Conservation (phyloP, 2,797 vertebrate species). For the Neosalanx taihuensis region DNA sequence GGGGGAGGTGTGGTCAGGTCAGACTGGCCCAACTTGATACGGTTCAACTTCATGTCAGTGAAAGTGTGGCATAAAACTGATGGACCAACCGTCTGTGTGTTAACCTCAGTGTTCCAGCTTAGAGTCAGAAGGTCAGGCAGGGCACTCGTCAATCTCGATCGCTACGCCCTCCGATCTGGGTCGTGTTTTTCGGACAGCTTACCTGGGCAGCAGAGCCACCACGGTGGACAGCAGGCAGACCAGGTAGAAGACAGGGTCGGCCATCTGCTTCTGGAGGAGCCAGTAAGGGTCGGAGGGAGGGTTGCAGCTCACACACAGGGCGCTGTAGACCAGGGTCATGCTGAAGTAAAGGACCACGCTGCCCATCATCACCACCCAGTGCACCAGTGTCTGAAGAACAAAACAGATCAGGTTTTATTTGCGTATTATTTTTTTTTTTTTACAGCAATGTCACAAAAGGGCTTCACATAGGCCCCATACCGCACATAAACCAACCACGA, state of each 20-base stretch:
- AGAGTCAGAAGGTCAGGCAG: too few relatives aligned
- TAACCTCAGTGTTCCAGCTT: too few relatives aligned
- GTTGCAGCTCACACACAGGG: slow-evolving; percentile 81
- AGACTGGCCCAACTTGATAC: too few relatives aligned
- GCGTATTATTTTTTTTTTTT: too few relatives aligned
- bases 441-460: too few relatives aligned
- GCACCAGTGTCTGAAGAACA: slow-evolving; percentile 78
- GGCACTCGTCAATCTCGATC: too few relatives aligned
- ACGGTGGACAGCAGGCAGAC: slow-evolving; percentile 82
- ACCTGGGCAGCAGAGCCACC: slow-evolving; percentile 90
- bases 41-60: too few relatives aligned
- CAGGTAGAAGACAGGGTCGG: slow-evolving; percentile 86
- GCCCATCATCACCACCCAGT: slow-evolving; percentile 75
- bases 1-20: too few relatives aligned
- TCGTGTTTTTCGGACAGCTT: slow-evolving; percentile 20
- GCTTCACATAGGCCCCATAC: background rate
- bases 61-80: too few relatives aligned
- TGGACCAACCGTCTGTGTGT: too few relatives aligned
- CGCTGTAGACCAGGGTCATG: slow-evolving; percentile 79
- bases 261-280: slow-evolving; percentile 84
- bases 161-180: too few relatives aligned
- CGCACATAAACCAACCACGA: background rate
- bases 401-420: too few relatives aligned
- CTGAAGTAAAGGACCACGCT: slow-evolving; percentile 81
- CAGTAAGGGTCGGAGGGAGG: slow-evolving; percentile 84